Conservation (phyloP, 2,888 invertebrate genomes). For the Eudasyphora cyanicolor region DNA sequence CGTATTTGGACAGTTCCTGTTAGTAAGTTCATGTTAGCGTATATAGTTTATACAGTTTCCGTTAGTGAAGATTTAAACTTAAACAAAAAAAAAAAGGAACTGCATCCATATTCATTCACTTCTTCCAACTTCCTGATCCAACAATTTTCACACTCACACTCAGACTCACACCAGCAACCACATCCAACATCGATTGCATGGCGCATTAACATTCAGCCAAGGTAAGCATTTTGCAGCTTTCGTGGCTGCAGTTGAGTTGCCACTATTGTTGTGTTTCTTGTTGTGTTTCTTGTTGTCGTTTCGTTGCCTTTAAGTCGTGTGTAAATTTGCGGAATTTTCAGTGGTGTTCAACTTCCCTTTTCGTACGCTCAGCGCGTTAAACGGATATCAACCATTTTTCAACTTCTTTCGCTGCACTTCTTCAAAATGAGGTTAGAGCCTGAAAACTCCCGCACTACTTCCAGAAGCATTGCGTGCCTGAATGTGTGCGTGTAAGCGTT, state of each 20-base stretch:
- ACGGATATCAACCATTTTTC: slow-evolving; percentile 20
- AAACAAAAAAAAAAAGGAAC: too few relatives aligned
- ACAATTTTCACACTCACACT: not conserved
- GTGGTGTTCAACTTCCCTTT: not conserved
- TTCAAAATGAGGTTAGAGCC: slow-evolving; percentile 24
- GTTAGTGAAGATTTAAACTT: too few relatives aligned
- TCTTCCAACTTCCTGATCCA: too few relatives aligned
- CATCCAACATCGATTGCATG: not conserved
- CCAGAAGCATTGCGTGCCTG: not conserved
- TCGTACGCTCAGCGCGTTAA: not conserved
- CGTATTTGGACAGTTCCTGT: too few relatives aligned
- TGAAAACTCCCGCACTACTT: not conserved
- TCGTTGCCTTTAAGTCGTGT: slow-evolving; percentile 1
- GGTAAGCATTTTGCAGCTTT: not conserved
- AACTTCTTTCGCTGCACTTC: slow-evolving; percentile 10
- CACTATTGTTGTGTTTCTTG: not conserved
- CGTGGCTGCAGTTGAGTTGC: not conserved
- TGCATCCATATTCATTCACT: too few relatives aligned
- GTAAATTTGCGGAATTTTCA: slow-evolving; percentile 24
- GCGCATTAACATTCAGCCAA: not conserved
- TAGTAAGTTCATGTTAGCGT: too few relatives aligned
- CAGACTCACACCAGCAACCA: not conserved
- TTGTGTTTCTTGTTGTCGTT: too few relatives aligned
- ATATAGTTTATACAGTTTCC: too few relatives aligned
- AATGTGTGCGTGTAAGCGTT: not conserved